These are phyloP conservation scores for Oreotrochilus melanogaster DNA, from an alignment of 2,113 vertebrate genomes.

Conservation along the genomic window DNA sequence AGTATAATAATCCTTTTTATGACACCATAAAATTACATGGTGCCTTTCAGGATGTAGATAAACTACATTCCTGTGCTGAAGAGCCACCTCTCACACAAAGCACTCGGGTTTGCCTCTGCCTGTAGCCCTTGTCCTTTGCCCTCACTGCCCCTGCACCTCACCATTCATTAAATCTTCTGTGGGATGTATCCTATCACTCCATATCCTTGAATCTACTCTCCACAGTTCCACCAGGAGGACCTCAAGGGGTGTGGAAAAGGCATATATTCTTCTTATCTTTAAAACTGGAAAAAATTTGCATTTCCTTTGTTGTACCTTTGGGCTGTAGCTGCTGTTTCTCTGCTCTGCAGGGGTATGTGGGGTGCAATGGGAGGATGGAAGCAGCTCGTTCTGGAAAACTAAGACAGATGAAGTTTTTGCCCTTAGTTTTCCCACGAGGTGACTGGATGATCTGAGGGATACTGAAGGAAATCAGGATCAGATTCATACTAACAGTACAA, in stretches of 20 bases:
- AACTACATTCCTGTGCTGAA: not conserved
- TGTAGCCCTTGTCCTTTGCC: not conserved
- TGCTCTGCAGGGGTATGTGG: slow-evolving; percentile 1
- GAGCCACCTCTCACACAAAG: not conserved
- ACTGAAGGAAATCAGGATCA: not conserved
- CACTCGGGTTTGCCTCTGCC: not conserved
- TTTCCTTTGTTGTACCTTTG: slow-evolving; percentile 23
- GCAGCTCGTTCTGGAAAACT: slow-evolving; percentile 10
- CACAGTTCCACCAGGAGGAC: not conserved
- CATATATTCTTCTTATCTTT: not conserved
- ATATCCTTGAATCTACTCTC: not conserved
- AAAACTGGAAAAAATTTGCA: not conserved
- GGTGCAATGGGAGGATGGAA: slow-evolving; percentile 18
- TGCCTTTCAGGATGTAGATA: slow-evolving; percentile 47
- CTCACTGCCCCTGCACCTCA: not conserved
- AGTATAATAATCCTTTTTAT: slow-evolving; percentile 66
- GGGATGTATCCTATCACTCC: not conserved
- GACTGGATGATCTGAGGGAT: not conserved
- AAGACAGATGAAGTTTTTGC: not conserved
- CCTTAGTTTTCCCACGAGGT: not conserved
- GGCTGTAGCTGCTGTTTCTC: not conserved
- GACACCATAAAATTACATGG: slow-evolving; percentile 51
- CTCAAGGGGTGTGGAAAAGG: not conserved
- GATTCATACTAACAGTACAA: not conserved
- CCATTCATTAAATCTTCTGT: not conserved